Conservation (phyloP, 2,113 vertebrate species). For the Calonectris borealis region DNA sequence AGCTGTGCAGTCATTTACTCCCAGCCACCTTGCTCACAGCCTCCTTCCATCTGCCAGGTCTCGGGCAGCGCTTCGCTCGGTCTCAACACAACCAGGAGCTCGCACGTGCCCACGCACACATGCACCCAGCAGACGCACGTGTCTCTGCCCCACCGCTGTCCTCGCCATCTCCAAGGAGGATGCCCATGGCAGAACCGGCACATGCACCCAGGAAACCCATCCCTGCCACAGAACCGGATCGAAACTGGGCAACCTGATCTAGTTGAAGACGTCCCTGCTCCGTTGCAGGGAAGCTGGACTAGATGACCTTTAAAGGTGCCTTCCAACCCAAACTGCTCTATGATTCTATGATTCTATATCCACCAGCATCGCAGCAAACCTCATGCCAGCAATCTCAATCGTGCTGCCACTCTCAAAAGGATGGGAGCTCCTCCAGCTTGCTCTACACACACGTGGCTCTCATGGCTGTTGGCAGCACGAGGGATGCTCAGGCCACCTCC, state of each 20-base stretch:
- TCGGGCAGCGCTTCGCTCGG: not conserved
- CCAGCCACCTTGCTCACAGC: not conserved
- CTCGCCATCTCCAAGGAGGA: not conserved
- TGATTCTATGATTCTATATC: not conserved
- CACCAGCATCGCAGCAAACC: not conserved
- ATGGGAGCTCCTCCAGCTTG: not conserved
- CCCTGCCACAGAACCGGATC: not conserved
- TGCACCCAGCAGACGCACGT: rapidly evolving
- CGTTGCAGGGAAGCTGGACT: not conserved
- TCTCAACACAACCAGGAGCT: not conserved
- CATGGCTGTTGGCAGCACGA: not conserved
- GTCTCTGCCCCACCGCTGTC: not conserved
- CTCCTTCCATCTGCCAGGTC: not conserved
- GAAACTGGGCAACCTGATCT: rapidly evolving
- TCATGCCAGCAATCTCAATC: not conserved
- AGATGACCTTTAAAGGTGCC: not conserved
- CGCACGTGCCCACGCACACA: rapidly evolving
- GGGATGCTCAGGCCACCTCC: not conserved
- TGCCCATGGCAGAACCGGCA: not conserved
- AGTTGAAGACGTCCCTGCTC: not conserved
- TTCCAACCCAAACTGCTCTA: not conserved
- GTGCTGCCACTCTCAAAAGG: not conserved
- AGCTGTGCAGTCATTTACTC: not conserved
- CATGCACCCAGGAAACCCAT: not conserved
- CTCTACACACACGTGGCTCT: not conserved